Conservation (phyloP, 2,888 invertebrate genomes). For the Seira sanloemensis region DNA sequence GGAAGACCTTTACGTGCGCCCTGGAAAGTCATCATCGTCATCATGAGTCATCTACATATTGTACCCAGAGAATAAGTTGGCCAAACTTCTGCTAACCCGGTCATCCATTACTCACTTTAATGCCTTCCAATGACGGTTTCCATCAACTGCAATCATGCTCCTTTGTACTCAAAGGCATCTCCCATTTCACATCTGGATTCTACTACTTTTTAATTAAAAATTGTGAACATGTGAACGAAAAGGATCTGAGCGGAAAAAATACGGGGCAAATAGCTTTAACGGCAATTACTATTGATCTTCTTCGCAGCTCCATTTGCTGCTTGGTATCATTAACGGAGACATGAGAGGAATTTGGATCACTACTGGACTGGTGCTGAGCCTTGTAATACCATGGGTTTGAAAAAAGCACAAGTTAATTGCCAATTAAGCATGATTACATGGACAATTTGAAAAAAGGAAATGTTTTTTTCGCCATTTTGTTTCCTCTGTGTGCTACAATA, state of each 20-base stretch:
- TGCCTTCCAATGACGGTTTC: neutral
- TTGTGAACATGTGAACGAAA: neutral
- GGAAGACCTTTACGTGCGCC: neutral
- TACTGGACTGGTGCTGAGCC: conserved; percentile 28
- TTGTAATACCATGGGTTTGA: conserved; percentile 46
- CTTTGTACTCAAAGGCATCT: neutral
- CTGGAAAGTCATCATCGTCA: neutral
- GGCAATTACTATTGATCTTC: neutral
- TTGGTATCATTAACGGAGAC: conserved; percentile 4
- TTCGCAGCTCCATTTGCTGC: neutral
- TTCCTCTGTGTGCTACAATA: no score
- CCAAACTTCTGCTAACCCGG: neutral
- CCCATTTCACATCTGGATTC: neutral
- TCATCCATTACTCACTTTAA: neutral
- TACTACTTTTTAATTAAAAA: neutral
- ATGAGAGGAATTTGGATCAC: conserved; percentile 29
- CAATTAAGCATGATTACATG: neutral
- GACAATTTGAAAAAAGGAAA: neutral
- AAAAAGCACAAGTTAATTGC: neutral
- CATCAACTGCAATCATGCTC: neutral
- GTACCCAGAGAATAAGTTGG: neutral
- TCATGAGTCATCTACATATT: neutral
- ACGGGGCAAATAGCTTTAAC: neutral
- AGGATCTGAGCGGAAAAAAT: neutral
- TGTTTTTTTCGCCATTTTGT: neutral